Evolutionary conservation across 2,797 vertebrate genomes (phyloP).

Genomic region (Hemitrygon akajei): DNA sequence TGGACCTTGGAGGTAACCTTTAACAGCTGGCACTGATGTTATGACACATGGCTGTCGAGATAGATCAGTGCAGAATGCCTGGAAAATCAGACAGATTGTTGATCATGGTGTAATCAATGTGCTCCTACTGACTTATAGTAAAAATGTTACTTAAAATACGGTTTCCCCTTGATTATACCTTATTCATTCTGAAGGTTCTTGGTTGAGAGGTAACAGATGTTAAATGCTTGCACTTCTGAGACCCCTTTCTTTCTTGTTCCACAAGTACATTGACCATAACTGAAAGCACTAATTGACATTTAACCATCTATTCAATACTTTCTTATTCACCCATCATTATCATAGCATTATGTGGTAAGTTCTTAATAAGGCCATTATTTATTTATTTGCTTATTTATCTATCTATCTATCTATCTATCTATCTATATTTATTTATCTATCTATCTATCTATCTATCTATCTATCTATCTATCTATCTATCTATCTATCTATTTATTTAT

Average conservation of each 20-base stretch:
- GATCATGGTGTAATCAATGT: neutral
- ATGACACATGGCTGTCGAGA: neutral
- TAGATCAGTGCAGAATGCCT: neutral
- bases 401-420: no score
- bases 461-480: no score
- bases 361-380: neutral
- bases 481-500: neutral
- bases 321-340: neutral
- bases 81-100: slow-evolving; percentile 10
- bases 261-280: neutral
- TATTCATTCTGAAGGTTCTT: neutral
- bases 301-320: neutral
- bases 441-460: no score
- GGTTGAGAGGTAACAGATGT: neutral
- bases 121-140: neutral
- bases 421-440: no score
- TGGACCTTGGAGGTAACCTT: neutral
- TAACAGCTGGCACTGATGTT: neutral
- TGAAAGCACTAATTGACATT: neutral
- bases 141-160: neutral
- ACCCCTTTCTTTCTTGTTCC: neutral
- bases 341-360: neutral
- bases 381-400: no score
- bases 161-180: neutral
- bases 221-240: neutral